Percentiles rank a stretch among this genome's conserved stretches.
phyloP scores from a whole-genome alignment of 2,113 vertebrate genomes.

The Salvelinus namaycush region DNA sequence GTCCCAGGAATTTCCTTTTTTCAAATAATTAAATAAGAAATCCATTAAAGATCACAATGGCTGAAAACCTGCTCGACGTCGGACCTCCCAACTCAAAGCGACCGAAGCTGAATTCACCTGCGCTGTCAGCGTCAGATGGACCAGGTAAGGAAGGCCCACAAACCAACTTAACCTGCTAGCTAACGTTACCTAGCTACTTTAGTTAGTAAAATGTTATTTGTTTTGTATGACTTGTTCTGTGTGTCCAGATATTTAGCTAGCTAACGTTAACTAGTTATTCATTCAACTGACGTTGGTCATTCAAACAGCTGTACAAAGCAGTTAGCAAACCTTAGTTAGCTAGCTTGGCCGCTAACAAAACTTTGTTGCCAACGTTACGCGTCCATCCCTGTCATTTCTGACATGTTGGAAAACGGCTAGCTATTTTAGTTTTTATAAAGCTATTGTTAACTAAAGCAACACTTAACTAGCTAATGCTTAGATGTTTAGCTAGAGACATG shows the following conservation, averaged over 20 bases:
- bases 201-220: no score
- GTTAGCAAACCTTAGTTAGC: background rate
- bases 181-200: background rate
- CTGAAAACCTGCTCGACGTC: constrained; percentile 92
- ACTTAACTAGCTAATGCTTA: no score
- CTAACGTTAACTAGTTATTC: no score
- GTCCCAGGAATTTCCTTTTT: constrained; percentile 21
- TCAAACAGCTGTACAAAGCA: background rate
- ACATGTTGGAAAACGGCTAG: background rate
- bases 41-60: constrained; percentile 74
- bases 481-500: no score
- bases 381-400: background rate
- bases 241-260: no score
- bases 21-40: constrained; percentile 14
- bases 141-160: constrained; percentile 83
- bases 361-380: background rate
- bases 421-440: no score
- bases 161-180: background rate
- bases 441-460: no score
- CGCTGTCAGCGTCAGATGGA: constrained; percentile 88
- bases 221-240: no score
- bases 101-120: constrained; percentile 93
- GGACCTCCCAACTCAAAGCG: constrained; percentile 93
- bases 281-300: background rate
- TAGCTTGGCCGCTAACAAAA: background rate